phyloP scores from a whole-genome alignment of 2,113 vertebrate genomes.

The Xenopus borealis region DNA sequence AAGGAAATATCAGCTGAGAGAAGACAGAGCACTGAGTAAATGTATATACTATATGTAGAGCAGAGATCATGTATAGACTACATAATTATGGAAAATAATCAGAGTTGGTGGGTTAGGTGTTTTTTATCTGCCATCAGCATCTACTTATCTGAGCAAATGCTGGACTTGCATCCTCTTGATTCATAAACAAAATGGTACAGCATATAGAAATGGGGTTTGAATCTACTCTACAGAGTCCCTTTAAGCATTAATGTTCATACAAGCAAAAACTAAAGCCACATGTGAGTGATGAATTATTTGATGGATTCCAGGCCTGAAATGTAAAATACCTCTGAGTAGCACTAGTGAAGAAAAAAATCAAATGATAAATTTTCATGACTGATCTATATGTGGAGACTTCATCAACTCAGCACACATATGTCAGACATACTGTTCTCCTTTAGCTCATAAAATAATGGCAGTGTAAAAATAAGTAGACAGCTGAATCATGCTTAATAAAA shows the following conservation, averaged over 20 bases:
- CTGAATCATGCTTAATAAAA: too few species aligned
- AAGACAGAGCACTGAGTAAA: too few species aligned
- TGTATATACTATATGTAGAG: too few species aligned
- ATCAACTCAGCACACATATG: not conserved
- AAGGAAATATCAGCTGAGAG: too few species aligned
- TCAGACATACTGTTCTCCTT: not conserved
- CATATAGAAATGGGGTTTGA: not conserved
- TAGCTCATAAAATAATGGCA: too few species aligned
- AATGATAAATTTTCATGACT: not conserved
- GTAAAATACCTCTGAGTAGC: not conserved
- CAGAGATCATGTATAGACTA: not conserved
- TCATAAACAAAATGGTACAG: too few species aligned
- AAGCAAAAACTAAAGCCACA: not conserved
- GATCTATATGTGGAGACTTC: not conserved
- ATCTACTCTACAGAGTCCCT: not conserved
- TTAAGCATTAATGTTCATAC: not conserved
- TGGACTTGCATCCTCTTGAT: not conserved
- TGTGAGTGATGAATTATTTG: not conserved
- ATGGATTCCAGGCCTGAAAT: not conserved
- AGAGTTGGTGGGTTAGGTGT: constrained; percentile 2
- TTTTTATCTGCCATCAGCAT: not conserved
- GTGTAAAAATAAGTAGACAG: not conserved
- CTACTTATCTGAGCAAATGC: not conserved
- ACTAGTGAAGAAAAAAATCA: not conserved
- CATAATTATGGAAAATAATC: not conserved